A percentile compares a stretch with the other conserved stretches of the same genome.
phyloP scores from a whole-genome alignment of 1,140 invertebrate genomes.

The Neotoxoptera formosana region DNA sequence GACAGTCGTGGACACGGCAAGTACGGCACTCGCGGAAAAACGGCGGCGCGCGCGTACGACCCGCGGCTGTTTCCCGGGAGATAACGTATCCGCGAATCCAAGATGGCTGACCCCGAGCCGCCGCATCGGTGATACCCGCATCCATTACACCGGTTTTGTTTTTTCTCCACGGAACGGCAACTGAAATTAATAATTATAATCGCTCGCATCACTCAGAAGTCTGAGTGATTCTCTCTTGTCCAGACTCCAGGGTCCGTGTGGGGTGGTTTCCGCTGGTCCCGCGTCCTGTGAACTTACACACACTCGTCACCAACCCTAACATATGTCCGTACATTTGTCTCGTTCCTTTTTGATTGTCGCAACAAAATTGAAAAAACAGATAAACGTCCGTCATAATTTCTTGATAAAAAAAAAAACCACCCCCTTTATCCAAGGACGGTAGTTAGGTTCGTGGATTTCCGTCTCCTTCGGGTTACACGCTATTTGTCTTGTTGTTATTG shows the following conservation, averaged over 20 bases:
- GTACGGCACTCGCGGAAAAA: neutral
- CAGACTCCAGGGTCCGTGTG: neutral
- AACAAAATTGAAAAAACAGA: neutral
- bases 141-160: neutral
- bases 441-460: neutral
- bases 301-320: neutral
- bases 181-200: neutral
- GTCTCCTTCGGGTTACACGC: neutral
- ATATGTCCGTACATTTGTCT: neutral
- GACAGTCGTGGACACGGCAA: too few species aligned
- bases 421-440: neutral
- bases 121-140: neutral
- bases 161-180: neutral
- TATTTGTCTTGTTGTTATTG: neutral
- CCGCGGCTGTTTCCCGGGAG: neutral
- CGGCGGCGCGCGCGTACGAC: neutral
- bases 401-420: neutral
- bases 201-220: neutral
- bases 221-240: too few species aligned
- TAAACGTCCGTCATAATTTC: neutral
- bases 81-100: constrained; percentile 46
- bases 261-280: neutral
- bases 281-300: neutral
- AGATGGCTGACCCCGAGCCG: constrained; percentile 43
- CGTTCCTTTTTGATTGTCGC: neutral